Conservation (phyloP, 2,888 invertebrate species). For the Rhabditoides inermis region DNA sequence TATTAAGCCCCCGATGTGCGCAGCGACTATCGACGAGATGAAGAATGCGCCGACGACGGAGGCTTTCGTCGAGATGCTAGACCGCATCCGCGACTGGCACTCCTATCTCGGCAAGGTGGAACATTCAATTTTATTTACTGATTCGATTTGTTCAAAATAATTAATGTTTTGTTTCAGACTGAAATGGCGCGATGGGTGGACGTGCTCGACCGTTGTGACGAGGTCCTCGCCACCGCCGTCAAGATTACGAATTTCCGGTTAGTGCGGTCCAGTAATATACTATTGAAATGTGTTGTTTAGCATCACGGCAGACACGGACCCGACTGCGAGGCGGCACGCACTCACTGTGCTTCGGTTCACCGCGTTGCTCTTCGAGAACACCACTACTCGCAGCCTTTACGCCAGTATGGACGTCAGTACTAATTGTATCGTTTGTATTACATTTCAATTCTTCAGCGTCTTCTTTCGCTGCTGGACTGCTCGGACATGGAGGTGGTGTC, state of each 20-base stretch:
- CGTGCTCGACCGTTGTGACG: conserved; percentile 41
- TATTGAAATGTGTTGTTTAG: conserved; percentile 1
- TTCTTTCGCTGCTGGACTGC: conserved; percentile 35
- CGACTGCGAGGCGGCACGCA: conserved; percentile 4
- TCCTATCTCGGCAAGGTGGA: conserved; percentile 22
- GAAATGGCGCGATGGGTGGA: conserved; percentile 40
- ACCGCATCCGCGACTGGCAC: conserved; percentile 17
- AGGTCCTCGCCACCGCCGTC: conserved; percentile 26
- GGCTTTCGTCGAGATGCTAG: conserved; percentile 20
- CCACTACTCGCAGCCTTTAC: conserved; percentile 42
- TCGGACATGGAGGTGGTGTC: conserved; percentile 34
- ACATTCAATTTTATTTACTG: not conserved
- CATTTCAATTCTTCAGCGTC: conserved; percentile 18
- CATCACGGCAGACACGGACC: conserved; percentile 8
- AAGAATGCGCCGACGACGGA: not conserved
- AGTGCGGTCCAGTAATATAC: conserved; percentile 1
- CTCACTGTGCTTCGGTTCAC: conserved; percentile 37
- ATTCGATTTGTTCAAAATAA: too few species aligned
- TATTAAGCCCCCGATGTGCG: not conserved
- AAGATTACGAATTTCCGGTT: not conserved
- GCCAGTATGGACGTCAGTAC: conserved; percentile 31
- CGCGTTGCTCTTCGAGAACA: conserved; percentile 42
- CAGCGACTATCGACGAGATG: not conserved
- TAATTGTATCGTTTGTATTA: not conserved
- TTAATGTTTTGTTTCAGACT: conserved; percentile 20